Evolutionary conservation across 1,140 invertebrate species (phyloP).

Genomic region (Megalonaias nervosa): DNA sequence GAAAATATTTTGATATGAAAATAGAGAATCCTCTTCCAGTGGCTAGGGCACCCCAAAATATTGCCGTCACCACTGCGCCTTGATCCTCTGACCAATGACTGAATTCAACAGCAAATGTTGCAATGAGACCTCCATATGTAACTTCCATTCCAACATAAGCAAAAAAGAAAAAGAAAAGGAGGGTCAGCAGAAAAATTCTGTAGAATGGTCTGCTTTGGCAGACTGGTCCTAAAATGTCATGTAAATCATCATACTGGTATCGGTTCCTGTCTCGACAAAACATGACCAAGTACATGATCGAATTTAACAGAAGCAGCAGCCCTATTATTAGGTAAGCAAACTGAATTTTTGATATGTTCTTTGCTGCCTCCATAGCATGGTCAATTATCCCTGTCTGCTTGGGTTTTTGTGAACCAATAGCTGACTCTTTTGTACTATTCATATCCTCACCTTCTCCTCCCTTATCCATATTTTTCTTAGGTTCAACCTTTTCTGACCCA

Average conservation of each 20-base stretch:
- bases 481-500: too few relatives aligned
- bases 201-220: not conserved
- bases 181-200: slow-evolving; percentile 50
- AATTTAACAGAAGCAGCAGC: slow-evolving; percentile 68
- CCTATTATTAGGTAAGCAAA: slow-evolving; percentile 73
- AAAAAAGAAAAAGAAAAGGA: slow-evolving; percentile 71
- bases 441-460: too few relatives aligned
- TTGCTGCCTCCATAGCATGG: slow-evolving; percentile 40
- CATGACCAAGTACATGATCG: slow-evolving; percentile 70
- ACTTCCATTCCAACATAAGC: slow-evolving; percentile 73
- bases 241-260: not conserved
- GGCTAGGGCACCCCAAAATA: slow-evolving; percentile 74
- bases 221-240: slow-evolving; percentile 41
- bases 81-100: slow-evolving; percentile 61
- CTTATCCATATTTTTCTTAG: too few relatives aligned
- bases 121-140: slow-evolving; percentile 72
- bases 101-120: slow-evolving; percentile 68
- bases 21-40: slow-evolving; percentile 71
- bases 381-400: slow-evolving; percentile 26
- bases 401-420: slow-evolving; percentile 12
- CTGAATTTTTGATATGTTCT: slow-evolving; percentile 71
- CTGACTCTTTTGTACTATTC: not conserved
- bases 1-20: slow-evolving; percentile 68
- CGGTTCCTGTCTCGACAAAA: slow-evolving; percentile 65
- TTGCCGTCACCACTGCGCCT: slow-evolving; percentile 69